Evolutionary conservation across 23 tunicate genomes (phyloP), one percentile per base, ranked within the genome.

Genomic region (Trididemnum clinides): DNA sequence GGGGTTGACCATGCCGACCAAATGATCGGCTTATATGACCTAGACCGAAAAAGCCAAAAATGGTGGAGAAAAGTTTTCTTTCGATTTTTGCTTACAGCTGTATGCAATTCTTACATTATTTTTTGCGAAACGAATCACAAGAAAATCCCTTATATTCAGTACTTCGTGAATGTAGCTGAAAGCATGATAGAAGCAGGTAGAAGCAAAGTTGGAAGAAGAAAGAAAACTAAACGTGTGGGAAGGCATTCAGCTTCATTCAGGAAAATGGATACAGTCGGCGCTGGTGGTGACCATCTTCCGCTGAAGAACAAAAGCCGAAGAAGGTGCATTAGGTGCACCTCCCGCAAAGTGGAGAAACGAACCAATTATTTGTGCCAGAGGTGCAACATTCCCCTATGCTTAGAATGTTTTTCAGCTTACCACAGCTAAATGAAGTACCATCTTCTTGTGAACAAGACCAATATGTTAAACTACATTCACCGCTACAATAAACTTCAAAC

Each of bases 201-300:
- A n/a, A n/a, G n/a, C n/a, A n/a, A n/a, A n/a, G n/a, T n/a, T n/a
- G n/a, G n/a, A n/a, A n/a, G n/a, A n/a, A n/a, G n/a, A n/a, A n/a
- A n/a, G n/a, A n/a, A n/a, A n/a, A n/a, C n/a, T n/a, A n/a, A n/a
- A n/a, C n/a, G n/a, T n/a, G n/a, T n/a, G n/a, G n/a, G n/a, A n/a
- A n/a, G n/a, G n/a, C n/a, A n/a, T 62, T 62, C 70, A 62, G 70
- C 70, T 18, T 62, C 70, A 10, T 62, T 62, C 70, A 62, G n/a
- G 70, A 62, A 62, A 62, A 62, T 62, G 27, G 25, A 62, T 22
- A 23, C 26, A 20, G 27, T 62, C 6, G 70, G 70, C 27, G 25
- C 27, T 62, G 25, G 70, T 18, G 70, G 27, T 5, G n/a, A n/a
- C n/a, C 70, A 62, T 62, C 70, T 62, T 62, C 70, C 70, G n/a